These are phyloP conservation scores for Drosophila pseudoobscura DNA, from an alignment of 1,140 invertebrate species.

Conservation along the genomic window DNA sequence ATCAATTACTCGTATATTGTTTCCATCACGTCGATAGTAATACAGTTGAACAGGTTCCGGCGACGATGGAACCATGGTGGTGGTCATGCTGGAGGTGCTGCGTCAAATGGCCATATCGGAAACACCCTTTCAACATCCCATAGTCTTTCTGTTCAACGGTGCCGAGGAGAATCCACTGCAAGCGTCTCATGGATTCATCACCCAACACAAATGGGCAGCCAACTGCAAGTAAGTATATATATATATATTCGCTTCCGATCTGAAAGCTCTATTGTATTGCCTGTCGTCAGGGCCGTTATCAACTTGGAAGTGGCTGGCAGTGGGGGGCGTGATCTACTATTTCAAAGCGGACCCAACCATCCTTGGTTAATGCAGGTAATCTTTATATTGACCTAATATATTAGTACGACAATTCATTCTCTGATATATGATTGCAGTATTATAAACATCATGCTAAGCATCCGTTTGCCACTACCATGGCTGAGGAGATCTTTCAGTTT, in stretches of 20 bases:
- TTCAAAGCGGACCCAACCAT: constrained; percentile 95
- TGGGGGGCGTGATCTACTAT: constrained; percentile 95
- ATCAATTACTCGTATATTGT: background rate
- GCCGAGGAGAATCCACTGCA: constrained; percentile 87
- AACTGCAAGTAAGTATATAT: constrained; percentile 82
- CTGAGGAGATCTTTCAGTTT: constrained; percentile 92
- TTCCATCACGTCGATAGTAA: background rate
- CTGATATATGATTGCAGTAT: constrained; percentile 86
- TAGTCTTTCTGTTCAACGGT: constrained; percentile 95
- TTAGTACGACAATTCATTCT: constrained; percentile 62
- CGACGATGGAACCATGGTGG: constrained; percentile 92
- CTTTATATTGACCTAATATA: constrained; percentile 84
- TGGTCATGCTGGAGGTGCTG: constrained; percentile 94
- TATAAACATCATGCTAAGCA: constrained; percentile 92
- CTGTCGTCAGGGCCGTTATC: constrained; percentile 88
- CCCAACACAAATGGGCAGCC: constrained; percentile 89
- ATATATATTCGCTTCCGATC: constrained; percentile 83
- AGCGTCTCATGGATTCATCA: constrained; percentile 91
- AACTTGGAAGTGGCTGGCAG: constrained; percentile 97
- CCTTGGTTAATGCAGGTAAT: constrained; percentile 89
- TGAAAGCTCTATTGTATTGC: constrained; percentile 80
- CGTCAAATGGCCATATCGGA: constrained; percentile 56
- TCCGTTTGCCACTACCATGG: constrained; percentile 91
- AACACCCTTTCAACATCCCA: constrained; percentile 51
- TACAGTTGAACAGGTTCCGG: constrained; percentile 84